A percentile compares a stretch with the other conserved stretches of the same genome.
Evolutionary conservation across 2,113 vertebrate species (phyloP).

Genomic region (Pelodiscus sinensis): DNA sequence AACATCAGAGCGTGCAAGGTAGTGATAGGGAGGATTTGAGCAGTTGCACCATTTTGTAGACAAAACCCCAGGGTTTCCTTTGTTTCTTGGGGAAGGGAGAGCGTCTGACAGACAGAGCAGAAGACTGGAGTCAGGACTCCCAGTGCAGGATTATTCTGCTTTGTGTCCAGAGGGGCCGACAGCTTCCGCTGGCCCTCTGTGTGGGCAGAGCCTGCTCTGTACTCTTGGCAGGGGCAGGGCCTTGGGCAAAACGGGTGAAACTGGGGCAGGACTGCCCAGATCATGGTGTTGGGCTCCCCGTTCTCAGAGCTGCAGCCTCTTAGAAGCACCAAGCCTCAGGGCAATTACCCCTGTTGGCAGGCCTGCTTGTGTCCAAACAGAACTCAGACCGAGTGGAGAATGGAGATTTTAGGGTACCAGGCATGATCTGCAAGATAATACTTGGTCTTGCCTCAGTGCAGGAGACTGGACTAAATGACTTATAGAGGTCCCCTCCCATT

Average conservation of each 20-base stretch:
- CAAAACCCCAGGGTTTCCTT: constrained; percentile 50
- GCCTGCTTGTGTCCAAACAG: fast-evolving
- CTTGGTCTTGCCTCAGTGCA: neutral
- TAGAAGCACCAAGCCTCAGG: too few relatives aligned
- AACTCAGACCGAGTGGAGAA: neutral
- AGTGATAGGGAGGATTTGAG: constrained; percentile 63
- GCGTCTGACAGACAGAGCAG: fast-evolving
- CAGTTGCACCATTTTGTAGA: constrained; percentile 36
- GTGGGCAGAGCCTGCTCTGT: too few relatives aligned
- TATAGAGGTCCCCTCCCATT: neutral
- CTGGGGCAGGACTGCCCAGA: too few relatives aligned
- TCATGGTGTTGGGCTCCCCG: too few relatives aligned
- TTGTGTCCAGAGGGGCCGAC: neutral
- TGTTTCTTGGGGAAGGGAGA: neutral
- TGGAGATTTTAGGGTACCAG: neutral
- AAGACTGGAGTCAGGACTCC: neutral
- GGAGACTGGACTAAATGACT: neutral
- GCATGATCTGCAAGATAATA: neutral
- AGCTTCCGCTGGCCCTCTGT: too few relatives aligned
- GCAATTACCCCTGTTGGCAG: too few relatives aligned
- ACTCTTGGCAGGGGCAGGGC: too few relatives aligned
- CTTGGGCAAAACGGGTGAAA: too few relatives aligned
- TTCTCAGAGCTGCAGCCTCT: too few relatives aligned
- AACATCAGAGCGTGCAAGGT: constrained; percentile 80
- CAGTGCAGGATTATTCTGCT: neutral